Conservation (phyloP, 2,888 invertebrate genomes). For the Drosophila flavopinicola region DNA sequence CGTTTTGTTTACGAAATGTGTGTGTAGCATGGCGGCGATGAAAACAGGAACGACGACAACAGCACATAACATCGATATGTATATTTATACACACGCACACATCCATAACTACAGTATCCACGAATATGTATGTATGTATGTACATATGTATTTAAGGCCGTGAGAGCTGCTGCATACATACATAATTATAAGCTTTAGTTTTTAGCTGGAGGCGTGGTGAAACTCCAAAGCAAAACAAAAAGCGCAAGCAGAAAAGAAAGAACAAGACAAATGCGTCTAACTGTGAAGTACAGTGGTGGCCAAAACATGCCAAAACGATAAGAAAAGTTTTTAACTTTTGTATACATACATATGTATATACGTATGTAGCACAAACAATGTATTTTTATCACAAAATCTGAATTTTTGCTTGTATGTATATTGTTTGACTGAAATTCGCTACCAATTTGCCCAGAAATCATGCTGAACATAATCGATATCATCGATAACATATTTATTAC, state of each 20-base stretch:
- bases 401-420: neutral
- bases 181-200: conserved; percentile 43
- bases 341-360: neutral
- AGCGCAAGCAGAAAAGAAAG: conserved; percentile 28
- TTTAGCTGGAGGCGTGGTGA: conserved; percentile 45
- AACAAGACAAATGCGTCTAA: conserved; percentile 49
- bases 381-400: neutral
- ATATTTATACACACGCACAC: conserved; percentile 51
- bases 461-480: too few species aligned
- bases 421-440: too few species aligned
- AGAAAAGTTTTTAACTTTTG: conserved; percentile 1
- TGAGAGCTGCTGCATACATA: conserved; percentile 56
- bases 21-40: conserved; percentile 53
- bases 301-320: conserved; percentile 53
- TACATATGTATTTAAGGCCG: conserved; percentile 32
- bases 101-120: too few species aligned
- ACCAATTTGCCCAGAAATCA: neutral
- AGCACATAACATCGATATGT: conserved; percentile 58
- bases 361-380: neutral
- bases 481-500: too few species aligned
- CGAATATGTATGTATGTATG: too few species aligned
- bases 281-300: conserved; percentile 66
- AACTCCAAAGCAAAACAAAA: conserved; percentile 66
- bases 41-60: conserved; percentile 63
- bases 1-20: conserved; percentile 78